A percentile compares a stretch with the other conserved stretches of the same genome.
Conservation (phyloP, 2,113 vertebrate genomes). For the Poeciliopsis occidentalis region DNA sequence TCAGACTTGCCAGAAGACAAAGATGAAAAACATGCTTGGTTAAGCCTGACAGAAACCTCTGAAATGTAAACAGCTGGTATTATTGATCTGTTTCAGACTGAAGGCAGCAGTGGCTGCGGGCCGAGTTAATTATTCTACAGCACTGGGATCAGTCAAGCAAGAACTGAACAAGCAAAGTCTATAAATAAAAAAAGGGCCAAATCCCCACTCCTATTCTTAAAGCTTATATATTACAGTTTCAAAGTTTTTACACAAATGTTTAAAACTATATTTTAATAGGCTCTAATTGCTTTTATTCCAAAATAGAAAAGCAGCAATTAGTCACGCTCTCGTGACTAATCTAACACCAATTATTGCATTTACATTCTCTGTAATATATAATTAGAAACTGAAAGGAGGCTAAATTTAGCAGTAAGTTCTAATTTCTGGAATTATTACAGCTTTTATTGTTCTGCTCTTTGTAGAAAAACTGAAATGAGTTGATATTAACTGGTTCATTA, state of each 20-base stretch:
- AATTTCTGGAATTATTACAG: too few relatives aligned
- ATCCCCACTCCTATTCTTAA: not conserved
- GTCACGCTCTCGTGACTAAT: too few relatives aligned
- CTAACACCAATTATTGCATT: not conserved
- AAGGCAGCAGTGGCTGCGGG: not conserved
- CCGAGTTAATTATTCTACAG: not conserved
- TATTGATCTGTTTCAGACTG: not conserved
- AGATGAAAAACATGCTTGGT: not conserved
- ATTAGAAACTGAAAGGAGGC: too few relatives aligned
- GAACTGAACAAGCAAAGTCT: not conserved
- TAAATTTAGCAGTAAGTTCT: too few relatives aligned
- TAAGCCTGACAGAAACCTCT: not conserved
- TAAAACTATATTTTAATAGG: not conserved
- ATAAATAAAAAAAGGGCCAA: not conserved
- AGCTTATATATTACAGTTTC: not conserved
- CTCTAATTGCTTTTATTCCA: not conserved
- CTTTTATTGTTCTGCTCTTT: not conserved
- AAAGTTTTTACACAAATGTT: not conserved
- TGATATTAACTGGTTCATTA: not conserved
- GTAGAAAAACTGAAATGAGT: not conserved
- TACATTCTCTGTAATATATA: too few relatives aligned
- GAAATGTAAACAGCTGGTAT: not conserved
- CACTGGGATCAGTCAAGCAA: not conserved
- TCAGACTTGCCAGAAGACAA: slow-evolving; percentile 22
- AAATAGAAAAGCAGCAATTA: not conserved